A percentile compares a stretch with the other conserved stretches of the same genome.
These are phyloP conservation scores for Helicoverpa armigera DNA, from an alignment of 1,140 invertebrate genomes.

Conservation along the genomic window DNA sequence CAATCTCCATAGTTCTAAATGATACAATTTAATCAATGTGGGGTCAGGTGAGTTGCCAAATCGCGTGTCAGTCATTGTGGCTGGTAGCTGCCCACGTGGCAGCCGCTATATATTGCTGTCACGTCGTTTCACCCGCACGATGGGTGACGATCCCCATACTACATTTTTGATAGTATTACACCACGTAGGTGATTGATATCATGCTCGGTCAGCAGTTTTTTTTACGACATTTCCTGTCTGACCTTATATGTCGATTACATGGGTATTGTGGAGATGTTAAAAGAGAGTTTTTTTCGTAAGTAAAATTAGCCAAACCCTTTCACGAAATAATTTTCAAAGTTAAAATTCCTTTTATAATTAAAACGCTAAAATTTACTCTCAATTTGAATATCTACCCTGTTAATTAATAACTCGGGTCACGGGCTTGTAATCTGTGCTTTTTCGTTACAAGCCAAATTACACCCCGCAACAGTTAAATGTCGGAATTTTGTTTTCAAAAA, in stretches of 20 bases:
- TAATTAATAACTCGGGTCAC: conserved; percentile 30
- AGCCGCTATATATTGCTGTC: conserved; percentile 15
- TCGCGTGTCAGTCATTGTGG: conserved; percentile 26
- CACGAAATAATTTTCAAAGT: neutral
- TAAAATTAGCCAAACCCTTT: neutral
- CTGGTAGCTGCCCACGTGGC: neutral
- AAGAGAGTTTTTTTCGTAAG: no score
- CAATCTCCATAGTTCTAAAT: neutral
- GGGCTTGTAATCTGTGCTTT: neutral
- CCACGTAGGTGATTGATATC: conserved; percentile 7
- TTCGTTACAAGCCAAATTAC: conserved; percentile 15
- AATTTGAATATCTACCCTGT: neutral
- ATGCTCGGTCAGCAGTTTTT: neutral
- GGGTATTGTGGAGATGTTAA: no score
- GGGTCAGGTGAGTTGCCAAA: conserved; percentile 10
- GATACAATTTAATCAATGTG: neutral
- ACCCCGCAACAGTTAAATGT: conserved; percentile 1
- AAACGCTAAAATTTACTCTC: neutral
- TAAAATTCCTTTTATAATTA: neutral
- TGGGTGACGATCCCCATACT: neutral
- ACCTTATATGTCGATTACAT: neutral
- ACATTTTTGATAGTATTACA: conserved; percentile 8
- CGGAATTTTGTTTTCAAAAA: conserved; percentile 6
- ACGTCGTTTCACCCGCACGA: conserved; percentile 1
- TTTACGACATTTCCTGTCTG: neutral